These are phyloP conservation scores for Holothuria glaberrima DNA, from an alignment of 35 echinoderm and acorn worm genomes.

Conservation along the genomic window DNA sequence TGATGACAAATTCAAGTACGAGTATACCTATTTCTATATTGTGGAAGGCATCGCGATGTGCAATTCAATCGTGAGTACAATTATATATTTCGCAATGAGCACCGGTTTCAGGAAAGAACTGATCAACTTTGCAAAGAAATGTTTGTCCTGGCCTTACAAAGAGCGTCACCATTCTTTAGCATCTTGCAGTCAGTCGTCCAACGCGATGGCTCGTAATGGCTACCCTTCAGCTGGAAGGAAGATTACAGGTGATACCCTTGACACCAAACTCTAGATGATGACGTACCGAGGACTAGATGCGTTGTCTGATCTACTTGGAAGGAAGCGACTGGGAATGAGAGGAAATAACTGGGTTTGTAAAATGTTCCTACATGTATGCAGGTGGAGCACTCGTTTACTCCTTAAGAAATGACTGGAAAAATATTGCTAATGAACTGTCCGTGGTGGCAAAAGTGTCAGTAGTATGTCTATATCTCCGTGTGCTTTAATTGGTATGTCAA, in stretches of 20 bases:
- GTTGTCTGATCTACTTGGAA: no score
- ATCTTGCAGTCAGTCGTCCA: constrained; percentile 66
- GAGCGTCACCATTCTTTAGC: constrained; percentile 26
- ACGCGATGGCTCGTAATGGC: constrained; percentile 54
- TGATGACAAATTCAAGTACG: constrained; percentile 26
- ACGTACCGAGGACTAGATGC: no score
- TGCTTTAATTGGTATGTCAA: no score
- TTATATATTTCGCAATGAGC: constrained; percentile 90
- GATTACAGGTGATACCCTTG: constrained; percentile 71
- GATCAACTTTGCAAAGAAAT: constrained; percentile 30
- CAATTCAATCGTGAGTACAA: constrained; percentile 88
- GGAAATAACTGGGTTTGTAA: no score
- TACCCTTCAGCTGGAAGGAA: constrained; percentile 72
- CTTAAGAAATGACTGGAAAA: no score
- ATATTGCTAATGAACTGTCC: no score
- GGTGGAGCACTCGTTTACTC: no score
- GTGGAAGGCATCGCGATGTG: constrained; percentile 92
- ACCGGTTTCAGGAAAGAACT: constrained; percentile 91
- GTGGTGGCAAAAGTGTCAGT: no score
- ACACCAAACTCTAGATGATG: constrained; percentile 62
- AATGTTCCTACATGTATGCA: no score
- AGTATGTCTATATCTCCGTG: no score
- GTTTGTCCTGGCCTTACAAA: constrained; percentile 45
- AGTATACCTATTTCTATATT: constrained; percentile 62
- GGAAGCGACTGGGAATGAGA: no score